Evolutionary conservation across 2,113 vertebrate genomes (phyloP), one percentile per base, ranked within the genome.

Genomic region (Oryzias celebensis): DNA sequence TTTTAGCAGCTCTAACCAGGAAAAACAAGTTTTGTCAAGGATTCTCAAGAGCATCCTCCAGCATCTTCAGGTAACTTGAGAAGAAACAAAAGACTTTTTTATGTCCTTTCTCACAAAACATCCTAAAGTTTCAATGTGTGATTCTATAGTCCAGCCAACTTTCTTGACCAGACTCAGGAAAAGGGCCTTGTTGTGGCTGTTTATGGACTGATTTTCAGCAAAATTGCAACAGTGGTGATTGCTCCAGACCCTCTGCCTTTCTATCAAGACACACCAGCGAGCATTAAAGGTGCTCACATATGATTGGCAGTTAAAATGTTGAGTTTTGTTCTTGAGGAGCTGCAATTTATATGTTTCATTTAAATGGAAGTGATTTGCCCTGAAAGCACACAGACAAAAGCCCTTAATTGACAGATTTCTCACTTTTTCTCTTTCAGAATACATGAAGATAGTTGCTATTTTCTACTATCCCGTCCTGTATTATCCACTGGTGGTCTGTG

Each of bases 401-500:
- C 2, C 12, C 36, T 8, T 12, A 36, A 8, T 36, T 12, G 36
- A 36, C 36, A 36, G 8, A 36, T 36, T 36, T 50, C 2, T 51
- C 15, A 1, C 18, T 20, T 1, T 23, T 43, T 18, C 31, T 2
- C 47, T 49, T 3, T 4, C 62, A 98, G 96, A 94, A 52, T 85
- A 91, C 54, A 94, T 93, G 94, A 98, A 94, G 89, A 85, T 96
- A 7, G 58, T 93, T 26, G 90, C 92, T 14, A 85, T 98, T 63
- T 88, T 98, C 71, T 98, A 98, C 71, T 96, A 93, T 22, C 94
- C 95, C 0, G 63, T 87, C 18, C 89, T 97, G 47, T 98, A 93
- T 75, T 94, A 91, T 43, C 95, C 96, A 0, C 87, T 98, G 86
- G 23, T 95, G 0, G 90, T 92, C 20, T 96, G 95, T 12, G 90